Conservation (phyloP, 2,113 vertebrate species). For the Hystrix brachyura region DNA sequence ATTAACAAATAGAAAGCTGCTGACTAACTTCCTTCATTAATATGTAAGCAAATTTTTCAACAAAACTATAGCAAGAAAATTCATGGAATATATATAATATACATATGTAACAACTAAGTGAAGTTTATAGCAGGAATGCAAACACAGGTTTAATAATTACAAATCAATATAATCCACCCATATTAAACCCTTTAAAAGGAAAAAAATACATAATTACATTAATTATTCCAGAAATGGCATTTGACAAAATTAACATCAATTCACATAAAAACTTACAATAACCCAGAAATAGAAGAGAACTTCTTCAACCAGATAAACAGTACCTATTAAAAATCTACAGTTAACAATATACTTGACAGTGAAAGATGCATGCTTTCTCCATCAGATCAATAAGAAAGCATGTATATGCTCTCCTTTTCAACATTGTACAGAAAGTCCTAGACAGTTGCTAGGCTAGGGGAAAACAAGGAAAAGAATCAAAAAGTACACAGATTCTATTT, state of each 20-base stretch:
- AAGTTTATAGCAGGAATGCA: conserved; percentile 5
- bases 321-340: background rate
- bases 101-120: background rate
- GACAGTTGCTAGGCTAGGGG: background rate
- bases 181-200: background rate
- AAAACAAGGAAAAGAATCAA: background rate
- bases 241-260: conserved; percentile 13
- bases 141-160: background rate
- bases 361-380: background rate
- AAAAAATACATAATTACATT: background rate
- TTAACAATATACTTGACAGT: background rate
- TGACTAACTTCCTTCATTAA: background rate
- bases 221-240: background rate
- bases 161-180: background rate
- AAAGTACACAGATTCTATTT: background rate
- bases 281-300: background rate
- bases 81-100: background rate
- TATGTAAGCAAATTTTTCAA: conserved; percentile 43
- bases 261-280: background rate
- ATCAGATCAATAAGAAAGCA: background rate
- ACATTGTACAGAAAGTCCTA: background rate
- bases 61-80: conserved; percentile 18
- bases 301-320: background rate
- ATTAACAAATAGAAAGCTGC: conserved; percentile 40
- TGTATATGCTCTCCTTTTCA: background rate